Evolutionary conservation across 2,888 invertebrate species (phyloP).

Genomic region (Calameuta filiformis): DNA sequence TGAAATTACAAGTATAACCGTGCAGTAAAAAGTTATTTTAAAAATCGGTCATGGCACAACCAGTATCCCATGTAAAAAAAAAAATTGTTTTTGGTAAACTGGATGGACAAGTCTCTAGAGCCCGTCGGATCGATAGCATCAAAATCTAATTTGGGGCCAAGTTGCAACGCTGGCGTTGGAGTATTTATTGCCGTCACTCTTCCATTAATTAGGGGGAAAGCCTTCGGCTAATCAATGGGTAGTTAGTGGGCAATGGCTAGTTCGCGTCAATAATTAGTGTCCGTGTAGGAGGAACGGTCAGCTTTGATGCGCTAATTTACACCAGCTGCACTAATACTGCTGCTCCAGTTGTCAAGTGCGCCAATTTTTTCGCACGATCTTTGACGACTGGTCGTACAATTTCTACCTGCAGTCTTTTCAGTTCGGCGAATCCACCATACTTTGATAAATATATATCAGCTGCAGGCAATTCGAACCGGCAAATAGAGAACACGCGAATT

Average conservation of each 20-base stretch:
- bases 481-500: no score
- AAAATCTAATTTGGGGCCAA: conserved; percentile 3
- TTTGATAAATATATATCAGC: no score
- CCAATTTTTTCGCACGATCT: conserved; percentile 38
- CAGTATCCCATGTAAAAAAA: background rate
- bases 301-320: conserved; percentile 60
- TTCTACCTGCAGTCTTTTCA: background rate
- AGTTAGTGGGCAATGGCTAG: conserved; percentile 60
- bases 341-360: conserved; percentile 32
- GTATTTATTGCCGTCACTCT: conserved; percentile 35
- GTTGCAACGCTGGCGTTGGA: background rate
- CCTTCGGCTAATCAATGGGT: conserved; percentile 61
- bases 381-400: background rate
- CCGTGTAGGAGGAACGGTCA: conserved; percentile 37
- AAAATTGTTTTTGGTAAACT: background rate
- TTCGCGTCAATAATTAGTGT: conserved; percentile 60
- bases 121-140: background rate
- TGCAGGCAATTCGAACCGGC: no score
- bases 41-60: background rate
- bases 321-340: conserved; percentile 50
- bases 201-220: conserved; percentile 59
- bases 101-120: background rate
- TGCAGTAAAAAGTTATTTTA: background rate
- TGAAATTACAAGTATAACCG: background rate
- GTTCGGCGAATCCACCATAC: background rate